A percentile compares a stretch with the other conserved stretches of the same genome.
phyloP scores from a whole-genome alignment of 2,888 invertebrate species.

The Microplitis deprimator region DNA sequence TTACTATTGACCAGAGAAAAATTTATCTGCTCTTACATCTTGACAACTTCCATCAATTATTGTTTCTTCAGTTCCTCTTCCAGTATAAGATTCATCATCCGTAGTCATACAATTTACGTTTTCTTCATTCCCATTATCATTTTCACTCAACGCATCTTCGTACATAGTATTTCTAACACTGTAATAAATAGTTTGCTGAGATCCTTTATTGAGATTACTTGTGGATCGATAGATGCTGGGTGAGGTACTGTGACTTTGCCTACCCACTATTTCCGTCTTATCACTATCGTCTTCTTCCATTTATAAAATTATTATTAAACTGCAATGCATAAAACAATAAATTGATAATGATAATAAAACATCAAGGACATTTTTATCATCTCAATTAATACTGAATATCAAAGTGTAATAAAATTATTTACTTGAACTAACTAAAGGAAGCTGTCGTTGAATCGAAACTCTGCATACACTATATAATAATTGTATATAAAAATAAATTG shows the following conservation, averaged over 20 bases:
- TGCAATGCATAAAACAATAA: neutral
- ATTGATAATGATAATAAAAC: neutral
- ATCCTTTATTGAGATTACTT: conserved; percentile 52
- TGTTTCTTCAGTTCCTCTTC: conserved; percentile 56
- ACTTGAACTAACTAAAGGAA: neutral
- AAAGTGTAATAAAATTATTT: neutral
- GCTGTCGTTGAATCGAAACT: conserved; percentile 9
- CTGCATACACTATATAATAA: conserved; percentile 11
- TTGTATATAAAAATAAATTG: neutral
- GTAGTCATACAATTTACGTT: neutral
- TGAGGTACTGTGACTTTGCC: conserved; percentile 45
- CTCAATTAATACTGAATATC: neutral
- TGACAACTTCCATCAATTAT: conserved; percentile 56
- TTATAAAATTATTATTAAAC: conserved; percentile 31
- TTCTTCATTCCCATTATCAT: conserved; percentile 46
- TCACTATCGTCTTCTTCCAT: conserved; percentile 62
- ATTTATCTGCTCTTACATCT: conserved; percentile 49
- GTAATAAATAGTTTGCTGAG: conserved; percentile 58
- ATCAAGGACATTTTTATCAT: neutral
- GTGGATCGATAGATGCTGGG: conserved; percentile 56
- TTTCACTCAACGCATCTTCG: conserved; percentile 56
- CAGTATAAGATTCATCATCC: conserved; percentile 50
- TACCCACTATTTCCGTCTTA: conserved; percentile 43
- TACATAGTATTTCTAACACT: conserved; percentile 56
- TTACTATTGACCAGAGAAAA: neutral